These are phyloP conservation scores for Epistrophella euchroma DNA, from an alignment of 2,888 invertebrate genomes.

Conservation along the genomic window DNA sequence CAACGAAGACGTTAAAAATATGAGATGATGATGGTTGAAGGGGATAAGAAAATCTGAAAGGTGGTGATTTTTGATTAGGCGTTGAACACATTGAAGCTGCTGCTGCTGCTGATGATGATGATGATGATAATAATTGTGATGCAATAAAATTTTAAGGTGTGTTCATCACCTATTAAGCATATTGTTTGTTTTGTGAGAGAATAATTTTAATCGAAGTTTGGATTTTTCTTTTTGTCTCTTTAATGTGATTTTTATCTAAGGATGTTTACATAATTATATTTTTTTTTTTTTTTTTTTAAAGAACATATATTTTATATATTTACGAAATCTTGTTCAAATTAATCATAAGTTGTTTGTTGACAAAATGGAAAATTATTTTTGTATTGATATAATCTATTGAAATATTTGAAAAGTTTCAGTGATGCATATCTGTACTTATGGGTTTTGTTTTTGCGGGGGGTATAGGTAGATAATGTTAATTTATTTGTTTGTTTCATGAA, in stretches of 20 bases:
- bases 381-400: not conserved
- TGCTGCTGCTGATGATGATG: not conserved
- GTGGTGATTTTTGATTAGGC: slow-evolving; percentile 63
- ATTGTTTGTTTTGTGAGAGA: slow-evolving; percentile 31
- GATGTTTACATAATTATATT: slow-evolving; percentile 34
- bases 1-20: slow-evolving; percentile 5
- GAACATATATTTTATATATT: not conserved
- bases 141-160: slow-evolving; percentile 59
- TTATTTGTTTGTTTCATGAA: too few relatives aligned
- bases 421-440: not conserved
- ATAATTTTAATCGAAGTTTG: slow-evolving; percentile 47
- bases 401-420: not conserved
- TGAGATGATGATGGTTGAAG: slow-evolving; percentile 5
- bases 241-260: slow-evolving; percentile 37
- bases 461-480: too few relatives aligned
- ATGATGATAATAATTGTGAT: slow-evolving; percentile 29
- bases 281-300: not conserved
- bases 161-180: not conserved
- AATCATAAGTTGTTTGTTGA: slow-evolving; percentile 1
- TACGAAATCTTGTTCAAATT: not conserved
- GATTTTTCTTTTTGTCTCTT: not conserved
- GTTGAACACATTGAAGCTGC: not conserved
- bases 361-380: not conserved
- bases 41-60: slow-evolving; percentile 49
- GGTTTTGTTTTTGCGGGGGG: too few relatives aligned